Conservation (phyloP, 2,888 invertebrate species). For the Polymixis lichenea region DNA sequence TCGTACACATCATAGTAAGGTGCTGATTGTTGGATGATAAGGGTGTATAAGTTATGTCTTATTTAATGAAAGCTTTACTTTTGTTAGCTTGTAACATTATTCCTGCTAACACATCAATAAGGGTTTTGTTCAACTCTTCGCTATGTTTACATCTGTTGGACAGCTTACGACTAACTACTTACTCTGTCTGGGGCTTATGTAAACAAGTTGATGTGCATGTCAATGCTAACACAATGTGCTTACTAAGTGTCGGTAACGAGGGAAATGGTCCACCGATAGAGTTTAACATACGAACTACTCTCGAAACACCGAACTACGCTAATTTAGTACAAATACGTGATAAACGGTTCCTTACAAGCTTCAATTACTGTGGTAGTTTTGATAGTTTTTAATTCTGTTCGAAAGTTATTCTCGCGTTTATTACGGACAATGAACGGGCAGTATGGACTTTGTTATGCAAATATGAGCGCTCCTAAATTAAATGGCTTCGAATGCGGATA, state of each 20-base stretch:
- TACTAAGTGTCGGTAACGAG: conserved; percentile 54
- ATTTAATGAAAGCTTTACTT: background rate
- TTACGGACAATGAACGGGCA: conserved; percentile 49
- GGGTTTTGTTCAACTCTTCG: background rate
- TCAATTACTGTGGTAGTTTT: background rate
- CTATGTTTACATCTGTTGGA: conserved; percentile 5
- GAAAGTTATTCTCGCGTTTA: conserved; percentile 28
- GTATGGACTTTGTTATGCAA: conserved; percentile 40
- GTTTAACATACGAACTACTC: conserved; percentile 41
- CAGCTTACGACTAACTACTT: conserved; percentile 3
- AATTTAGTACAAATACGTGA: conserved; percentile 12
- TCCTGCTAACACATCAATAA: background rate
- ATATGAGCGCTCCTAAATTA: too few relatives aligned
- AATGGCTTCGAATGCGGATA: conserved; percentile 12
- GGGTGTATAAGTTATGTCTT: background rate
- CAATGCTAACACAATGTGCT: conserved; percentile 42
- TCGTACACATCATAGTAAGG: background rate
- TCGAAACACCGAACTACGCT: conserved; percentile 11
- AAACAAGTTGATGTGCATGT: conserved; percentile 38
- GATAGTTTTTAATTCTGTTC: conserved; percentile 28
- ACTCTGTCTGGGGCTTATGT: conserved; percentile 23
- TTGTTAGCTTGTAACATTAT: background rate
- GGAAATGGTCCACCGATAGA: conserved; percentile 67
- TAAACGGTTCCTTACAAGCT: background rate
- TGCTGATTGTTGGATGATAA: background rate